These are phyloP conservation scores for Pogonophryne albipinna DNA, from an alignment of 2,797 vertebrate genomes.

Conservation along the genomic window DNA sequence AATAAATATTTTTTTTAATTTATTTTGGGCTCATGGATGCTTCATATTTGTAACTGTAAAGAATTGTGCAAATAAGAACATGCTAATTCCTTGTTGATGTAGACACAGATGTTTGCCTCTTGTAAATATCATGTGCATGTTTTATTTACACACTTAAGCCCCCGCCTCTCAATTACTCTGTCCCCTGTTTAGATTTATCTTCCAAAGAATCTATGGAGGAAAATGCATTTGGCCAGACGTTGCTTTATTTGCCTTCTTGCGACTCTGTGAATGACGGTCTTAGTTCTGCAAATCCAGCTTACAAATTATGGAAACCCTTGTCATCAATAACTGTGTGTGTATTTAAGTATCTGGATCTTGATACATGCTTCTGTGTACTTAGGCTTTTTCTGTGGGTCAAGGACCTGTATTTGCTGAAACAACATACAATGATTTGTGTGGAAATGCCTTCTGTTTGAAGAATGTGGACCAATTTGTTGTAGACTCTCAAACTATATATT, in stretches of 20 bases:
- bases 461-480: conserved; percentile 8
- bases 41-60: conserved; percentile 19
- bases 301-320: conserved; percentile 39
- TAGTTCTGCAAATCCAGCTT: conserved; percentile 38
- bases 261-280: conserved; percentile 33
- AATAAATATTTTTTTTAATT: background rate
- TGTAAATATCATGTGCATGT: conserved; percentile 43
- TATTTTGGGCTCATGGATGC: conserved; percentile 5
- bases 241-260: conserved; percentile 38
- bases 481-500: conserved; percentile 14
- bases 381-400: conserved; percentile 30
- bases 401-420: conserved; percentile 27
- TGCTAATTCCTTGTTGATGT: conserved; percentile 35
- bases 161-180: conserved; percentile 33
- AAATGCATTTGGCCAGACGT: conserved; percentile 59
- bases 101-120: conserved; percentile 46
- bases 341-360: conserved; percentile 8
- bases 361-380: conserved; percentile 43
- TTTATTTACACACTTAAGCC: conserved; percentile 50
- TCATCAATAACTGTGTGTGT: conserved; percentile 6
- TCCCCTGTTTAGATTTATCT: conserved; percentile 50
- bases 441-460: conserved; percentile 43
- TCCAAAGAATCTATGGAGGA: conserved; percentile 36
- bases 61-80: conserved; percentile 30
- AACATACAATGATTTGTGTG: conserved; percentile 41